Evolutionary conservation across 2,888 invertebrate genomes (phyloP).

Genomic region (Mystacides longicornis): DNA sequence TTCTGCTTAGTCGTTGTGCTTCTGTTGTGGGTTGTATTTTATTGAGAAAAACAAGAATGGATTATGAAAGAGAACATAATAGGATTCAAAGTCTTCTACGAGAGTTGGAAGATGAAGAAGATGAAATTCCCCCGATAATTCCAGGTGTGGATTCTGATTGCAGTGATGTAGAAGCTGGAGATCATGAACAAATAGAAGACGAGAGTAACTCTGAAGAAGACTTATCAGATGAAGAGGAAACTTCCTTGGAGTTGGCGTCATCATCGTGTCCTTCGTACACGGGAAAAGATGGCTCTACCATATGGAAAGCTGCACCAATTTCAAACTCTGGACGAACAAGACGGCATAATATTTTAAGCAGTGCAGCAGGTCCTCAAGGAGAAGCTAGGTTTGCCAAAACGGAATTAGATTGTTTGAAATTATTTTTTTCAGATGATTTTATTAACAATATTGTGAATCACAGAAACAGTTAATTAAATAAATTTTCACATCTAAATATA

Average conservation of each 20-base stretch:
- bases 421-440: neutral
- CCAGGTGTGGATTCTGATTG: neutral
- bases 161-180: neutral
- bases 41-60: too few relatives aligned
- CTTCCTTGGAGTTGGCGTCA: neutral
- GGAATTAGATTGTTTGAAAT: neutral
- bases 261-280: neutral
- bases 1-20: too few relatives aligned
- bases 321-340: neutral
- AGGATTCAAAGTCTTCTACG: neutral
- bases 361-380: neutral
- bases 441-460: neutral
- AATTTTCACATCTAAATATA: too few relatives aligned
- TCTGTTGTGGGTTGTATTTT: too few relatives aligned
- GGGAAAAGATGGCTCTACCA: neutral
- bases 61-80: neutral
- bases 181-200: neutral
- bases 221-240: neutral
- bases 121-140: neutral
- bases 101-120: neutral
- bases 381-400: neutral
- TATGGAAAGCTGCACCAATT: neutral
- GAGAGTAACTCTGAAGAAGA: neutral
- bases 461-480: too few relatives aligned
- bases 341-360: neutral